These are phyloP conservation scores for Cherax destructor DNA, from an alignment of 1,140 invertebrate species.

Conservation along the genomic window DNA sequence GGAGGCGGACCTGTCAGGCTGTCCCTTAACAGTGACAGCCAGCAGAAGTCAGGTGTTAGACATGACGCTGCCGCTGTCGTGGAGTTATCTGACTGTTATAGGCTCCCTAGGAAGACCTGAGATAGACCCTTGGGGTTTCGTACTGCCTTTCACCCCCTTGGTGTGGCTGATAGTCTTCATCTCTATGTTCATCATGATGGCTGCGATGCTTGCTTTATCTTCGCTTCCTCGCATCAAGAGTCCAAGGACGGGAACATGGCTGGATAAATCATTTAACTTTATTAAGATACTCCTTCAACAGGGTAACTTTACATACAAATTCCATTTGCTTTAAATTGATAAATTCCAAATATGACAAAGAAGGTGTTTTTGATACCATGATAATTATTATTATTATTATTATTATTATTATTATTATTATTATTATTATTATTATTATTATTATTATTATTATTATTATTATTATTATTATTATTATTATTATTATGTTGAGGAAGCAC, in stretches of 20 bases:
- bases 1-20: background rate
- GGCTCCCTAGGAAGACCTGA: background rate
- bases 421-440: too few species aligned
- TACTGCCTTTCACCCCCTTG: background rate
- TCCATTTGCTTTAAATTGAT: too few species aligned
- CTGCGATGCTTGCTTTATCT: background rate
- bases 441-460: too few species aligned
- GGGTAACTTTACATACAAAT: background rate
- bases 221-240: background rate
- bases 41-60: background rate
- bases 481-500: too few species aligned
- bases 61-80: background rate
- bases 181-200: background rate
- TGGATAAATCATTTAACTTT: background rate
- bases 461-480: too few species aligned
- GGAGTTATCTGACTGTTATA: background rate
- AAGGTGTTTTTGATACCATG: too few species aligned
- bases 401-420: too few species aligned
- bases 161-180: background rate
- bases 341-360: too few species aligned
- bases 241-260: background rate
- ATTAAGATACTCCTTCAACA: background rate
- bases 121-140: background rate
- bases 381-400: too few species aligned
- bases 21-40: background rate